phyloP scores from a whole-genome alignment of 2,113 vertebrate genomes.

The Stictonetta naevosa region DNA sequence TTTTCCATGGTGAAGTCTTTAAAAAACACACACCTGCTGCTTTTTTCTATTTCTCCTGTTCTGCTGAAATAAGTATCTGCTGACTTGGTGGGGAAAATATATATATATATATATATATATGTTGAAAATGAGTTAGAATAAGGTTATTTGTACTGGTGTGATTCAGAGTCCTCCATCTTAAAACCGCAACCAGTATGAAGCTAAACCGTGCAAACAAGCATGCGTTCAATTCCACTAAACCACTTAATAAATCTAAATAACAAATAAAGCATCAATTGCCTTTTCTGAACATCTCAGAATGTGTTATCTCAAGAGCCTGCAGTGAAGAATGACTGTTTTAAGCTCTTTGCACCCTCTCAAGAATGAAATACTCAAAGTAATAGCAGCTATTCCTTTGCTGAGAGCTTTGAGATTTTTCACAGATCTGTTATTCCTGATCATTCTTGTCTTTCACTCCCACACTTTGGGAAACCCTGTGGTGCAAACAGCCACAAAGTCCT shows the following conservation, averaged over 20 bases:
- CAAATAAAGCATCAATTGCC: neutral
- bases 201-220: neutral
- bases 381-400: neutral
- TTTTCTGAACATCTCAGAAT: too few species aligned
- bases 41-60: neutral
- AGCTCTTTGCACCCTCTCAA: neutral
- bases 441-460: neutral
- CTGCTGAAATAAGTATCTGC: neutral
- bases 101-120: too few species aligned
- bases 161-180: neutral
- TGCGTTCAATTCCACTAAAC: neutral
- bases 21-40: neutral
- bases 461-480: neutral
- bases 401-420: neutral
- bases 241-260: neutral
- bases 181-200: neutral
- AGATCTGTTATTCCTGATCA: neutral
- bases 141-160: neutral
- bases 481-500: neutral
- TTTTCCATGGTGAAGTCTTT: neutral
- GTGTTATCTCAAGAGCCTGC: neutral
- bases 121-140: neutral
- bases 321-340: neutral
- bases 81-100: too few species aligned
- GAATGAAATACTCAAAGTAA: neutral